These are phyloP conservation scores for Coelopa pilipes DNA, from an alignment of 2,888 invertebrate species.

Conservation along the genomic window DNA sequence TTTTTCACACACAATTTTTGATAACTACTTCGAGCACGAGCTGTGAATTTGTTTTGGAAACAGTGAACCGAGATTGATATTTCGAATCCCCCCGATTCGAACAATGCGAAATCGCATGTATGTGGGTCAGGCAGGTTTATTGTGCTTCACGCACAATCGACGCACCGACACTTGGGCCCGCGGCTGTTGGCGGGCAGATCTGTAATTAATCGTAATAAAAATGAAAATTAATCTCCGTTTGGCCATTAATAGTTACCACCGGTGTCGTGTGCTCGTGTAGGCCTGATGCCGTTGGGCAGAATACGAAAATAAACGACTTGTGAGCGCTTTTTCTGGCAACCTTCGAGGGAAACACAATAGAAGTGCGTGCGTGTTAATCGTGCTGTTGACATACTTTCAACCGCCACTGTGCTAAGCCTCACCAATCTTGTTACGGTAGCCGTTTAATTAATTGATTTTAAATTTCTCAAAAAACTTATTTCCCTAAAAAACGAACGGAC, in stretches of 20 bases:
- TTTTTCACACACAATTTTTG: neutral
- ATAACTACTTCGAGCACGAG: neutral
- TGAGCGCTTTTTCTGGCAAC: too few species aligned
- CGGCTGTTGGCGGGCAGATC: neutral
- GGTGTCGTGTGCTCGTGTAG: too few species aligned
- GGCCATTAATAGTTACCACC: too few species aligned
- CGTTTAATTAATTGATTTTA: too few species aligned
- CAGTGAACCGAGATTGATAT: neutral
- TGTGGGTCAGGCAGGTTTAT: neutral
- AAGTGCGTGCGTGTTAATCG: too few species aligned
- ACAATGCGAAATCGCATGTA: neutral
- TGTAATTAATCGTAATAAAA: constrained; percentile 26
- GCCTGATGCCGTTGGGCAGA: neutral
- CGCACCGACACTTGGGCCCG: neutral
- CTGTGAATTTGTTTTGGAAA: neutral
- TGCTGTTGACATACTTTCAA: too few species aligned
- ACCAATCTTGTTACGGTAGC: too few species aligned
- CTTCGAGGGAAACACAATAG: too few species aligned
- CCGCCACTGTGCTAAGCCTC: too few species aligned
- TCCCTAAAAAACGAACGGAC: too few species aligned
- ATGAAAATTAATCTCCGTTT: constrained; percentile 2
- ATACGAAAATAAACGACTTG: neutral
- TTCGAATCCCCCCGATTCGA: neutral
- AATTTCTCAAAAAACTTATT: too few species aligned
- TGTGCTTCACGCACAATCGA: neutral